A percentile compares a stretch with the other conserved stretches of the same genome.
Conservation (phyloP, 2,888 invertebrate genomes). For the Balanococcus diminutus region DNA sequence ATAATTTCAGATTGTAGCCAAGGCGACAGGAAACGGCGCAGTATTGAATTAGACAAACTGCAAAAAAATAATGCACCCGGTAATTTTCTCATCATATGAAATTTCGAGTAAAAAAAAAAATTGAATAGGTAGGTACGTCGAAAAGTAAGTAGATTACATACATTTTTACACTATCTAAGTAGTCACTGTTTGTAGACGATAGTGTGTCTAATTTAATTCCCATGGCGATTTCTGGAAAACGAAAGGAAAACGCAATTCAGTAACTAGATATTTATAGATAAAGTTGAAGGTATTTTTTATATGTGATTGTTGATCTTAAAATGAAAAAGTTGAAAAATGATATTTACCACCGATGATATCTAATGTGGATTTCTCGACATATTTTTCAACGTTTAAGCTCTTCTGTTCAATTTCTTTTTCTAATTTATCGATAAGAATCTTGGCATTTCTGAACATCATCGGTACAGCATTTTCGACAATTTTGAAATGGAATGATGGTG, state of each 20-base stretch:
- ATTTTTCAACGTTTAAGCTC: conserved; percentile 61
- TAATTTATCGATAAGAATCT: conserved; percentile 60
- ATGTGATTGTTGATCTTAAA: not conserved
- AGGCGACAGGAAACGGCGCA: not conserved
- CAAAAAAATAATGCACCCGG: not conserved
- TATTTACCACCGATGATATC: conserved; percentile 57
- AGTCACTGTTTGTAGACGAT: conserved; percentile 70
- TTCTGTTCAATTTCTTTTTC: conserved; percentile 59
- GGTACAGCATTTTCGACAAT: conserved; percentile 60
- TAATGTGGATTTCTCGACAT: conserved; percentile 57
- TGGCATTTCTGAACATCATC: conserved; percentile 59
- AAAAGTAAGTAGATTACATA: conserved; percentile 59
- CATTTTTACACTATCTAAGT: conserved; percentile 76
- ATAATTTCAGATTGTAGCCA: conserved; percentile 36
- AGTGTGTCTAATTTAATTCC: conserved; percentile 78
- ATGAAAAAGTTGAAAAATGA: not conserved
- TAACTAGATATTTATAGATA: not conserved
- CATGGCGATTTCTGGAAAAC: conserved; percentile 80
- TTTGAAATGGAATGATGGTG: conserved; percentile 61
- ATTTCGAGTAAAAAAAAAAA: not conserved
- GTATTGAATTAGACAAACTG: not conserved
- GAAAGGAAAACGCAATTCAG: conserved; percentile 6
- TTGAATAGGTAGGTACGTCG: not conserved
- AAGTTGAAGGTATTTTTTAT: not conserved
- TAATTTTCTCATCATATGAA: not conserved